Evolutionary conservation across 2,888 invertebrate genomes (phyloP), one percentile per base, ranked within the genome.

Genomic region (Sturmia bella): DNA sequence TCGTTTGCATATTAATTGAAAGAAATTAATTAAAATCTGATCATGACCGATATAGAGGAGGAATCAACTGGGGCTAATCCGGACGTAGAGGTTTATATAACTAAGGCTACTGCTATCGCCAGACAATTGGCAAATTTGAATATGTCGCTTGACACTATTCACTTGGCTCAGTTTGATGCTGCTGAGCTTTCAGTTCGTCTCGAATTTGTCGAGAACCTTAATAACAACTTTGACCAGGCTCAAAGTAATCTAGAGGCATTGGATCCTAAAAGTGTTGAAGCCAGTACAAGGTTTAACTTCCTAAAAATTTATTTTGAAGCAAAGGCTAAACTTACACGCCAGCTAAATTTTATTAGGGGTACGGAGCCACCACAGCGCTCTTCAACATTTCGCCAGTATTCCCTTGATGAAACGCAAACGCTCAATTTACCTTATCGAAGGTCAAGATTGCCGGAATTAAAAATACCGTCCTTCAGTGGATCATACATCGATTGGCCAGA

Each of bases 391-490:
- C n/a, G n/a, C n/a, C n/a, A n/a, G 32, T 64, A 37, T 37, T 64
- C 64, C 11, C n/a, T 64, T 9, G 64, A 64, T 48, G 37, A 64
- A 64, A 3, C 21, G 48, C 37, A 1, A 32, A 13, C 21, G n/a
- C 12, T 37, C 9, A 12, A 32, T 13, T 39, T 64, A 0, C 19
- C 39, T 15, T n/a, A 11, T 32, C 39, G 66, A 7, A 83, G 80
- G 41, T 77, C 75, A 19, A 68, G 81, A 15, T 43, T 84, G 41
- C 80, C 83, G 4, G 79, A 84, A 39, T 27, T 83, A n/a, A 78
- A 79, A 45, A 61, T 84, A 27, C 79, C 84, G 5, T 54, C 52
- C n/a, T 84, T 84, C 43, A 61, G 64, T 43, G 84, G 82, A 1
- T 66, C 45, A 13, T 83, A 82, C 37, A 80, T 64, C 3, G 70